Conservation (phyloP, 2,113 vertebrate species). For the Chrysemys picta region DNA sequence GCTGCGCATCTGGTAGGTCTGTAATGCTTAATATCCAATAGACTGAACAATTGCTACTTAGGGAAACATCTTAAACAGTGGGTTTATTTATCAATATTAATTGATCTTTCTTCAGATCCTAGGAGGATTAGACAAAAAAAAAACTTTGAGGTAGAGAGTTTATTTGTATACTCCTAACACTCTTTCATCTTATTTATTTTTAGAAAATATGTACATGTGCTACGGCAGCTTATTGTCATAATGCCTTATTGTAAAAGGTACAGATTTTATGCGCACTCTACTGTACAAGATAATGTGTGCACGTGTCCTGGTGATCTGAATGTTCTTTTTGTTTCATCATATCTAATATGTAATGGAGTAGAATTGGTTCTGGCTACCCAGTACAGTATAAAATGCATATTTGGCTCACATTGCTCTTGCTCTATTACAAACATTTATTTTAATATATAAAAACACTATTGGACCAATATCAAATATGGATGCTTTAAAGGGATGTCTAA, state of each 20-base stretch:
- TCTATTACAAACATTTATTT: slow-evolving; percentile 34
- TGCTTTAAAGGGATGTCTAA: slow-evolving; percentile 44
- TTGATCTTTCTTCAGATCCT: background rate
- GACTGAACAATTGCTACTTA: slow-evolving; percentile 13
- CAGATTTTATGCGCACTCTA: background rate
- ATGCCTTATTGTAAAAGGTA: background rate
- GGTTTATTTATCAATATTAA: slow-evolving; percentile 12
- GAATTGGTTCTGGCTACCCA: background rate
- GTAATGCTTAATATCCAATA: slow-evolving; percentile 45
- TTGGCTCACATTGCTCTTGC: background rate
- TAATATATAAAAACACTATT: background rate
- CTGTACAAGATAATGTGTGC: background rate
- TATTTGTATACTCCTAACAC: background rate
- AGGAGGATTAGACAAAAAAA: background rate
- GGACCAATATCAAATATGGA: slow-evolving; percentile 30
- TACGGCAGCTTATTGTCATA: background rate
- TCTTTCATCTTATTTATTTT: background rate
- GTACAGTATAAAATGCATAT: background rate
- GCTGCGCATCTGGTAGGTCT: slow-evolving; percentile 27
- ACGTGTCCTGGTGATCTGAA: background rate
- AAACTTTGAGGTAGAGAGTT: background rate
- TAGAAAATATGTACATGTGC: background rate
- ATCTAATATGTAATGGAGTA: background rate
- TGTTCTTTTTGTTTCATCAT: background rate
- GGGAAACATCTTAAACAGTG: background rate